Evolutionary conservation across 2,888 invertebrate genomes (phyloP), one percentile per base, ranked within the genome.

Genomic region (Notodonta dromedarius): DNA sequence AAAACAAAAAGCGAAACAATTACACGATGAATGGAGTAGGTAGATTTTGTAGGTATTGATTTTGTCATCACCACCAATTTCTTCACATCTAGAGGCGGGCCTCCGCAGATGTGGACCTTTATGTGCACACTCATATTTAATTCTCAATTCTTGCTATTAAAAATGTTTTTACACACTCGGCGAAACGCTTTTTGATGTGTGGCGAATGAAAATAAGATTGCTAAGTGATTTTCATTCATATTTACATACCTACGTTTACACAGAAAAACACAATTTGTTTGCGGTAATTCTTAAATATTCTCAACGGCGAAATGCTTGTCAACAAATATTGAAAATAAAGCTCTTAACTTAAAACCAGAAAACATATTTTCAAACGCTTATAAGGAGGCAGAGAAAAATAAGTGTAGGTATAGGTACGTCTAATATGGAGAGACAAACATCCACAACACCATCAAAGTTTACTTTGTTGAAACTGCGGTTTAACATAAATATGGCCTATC

Each of bases 401-500:
- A 54, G 54, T 54, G n/a, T n/a, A n/a, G n/a, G n/a, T n/a, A n/a
- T n/a, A n/a, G n/a, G n/a, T 54, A 13, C 12, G 5, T 44, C 56
- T 5, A 24, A 56, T 44, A 56, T 44, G 56, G 56, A 12, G 3
- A 56, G 42, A 56, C 44, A 56, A 56, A 44, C 24, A 56, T 44
- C 44, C 12, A 56, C 11, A 24, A 12, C 40, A 13, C 24, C 13
- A 35, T 42, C 11, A 24, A 24, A 24, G 16, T 56, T 44, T 44
- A 56, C 24, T 44, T 56, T 56, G 56, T 56, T 55, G 39, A 55
- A 55, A 11, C 40, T 35, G 16, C n/a, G 16, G 14, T 40, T 42
- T 42, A 56, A 42, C 56, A 14, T 53, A 42, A 42, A 11, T 24
- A 24, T 24, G 24, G 55, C 61, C 52, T 39, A 59, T 68, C 61